Percentiles rank a stretch among this genome's conserved stretches.
These are phyloP conservation scores for Stegastes partitus DNA, from an alignment of 2,113 vertebrate species.

Conservation along the genomic window DNA sequence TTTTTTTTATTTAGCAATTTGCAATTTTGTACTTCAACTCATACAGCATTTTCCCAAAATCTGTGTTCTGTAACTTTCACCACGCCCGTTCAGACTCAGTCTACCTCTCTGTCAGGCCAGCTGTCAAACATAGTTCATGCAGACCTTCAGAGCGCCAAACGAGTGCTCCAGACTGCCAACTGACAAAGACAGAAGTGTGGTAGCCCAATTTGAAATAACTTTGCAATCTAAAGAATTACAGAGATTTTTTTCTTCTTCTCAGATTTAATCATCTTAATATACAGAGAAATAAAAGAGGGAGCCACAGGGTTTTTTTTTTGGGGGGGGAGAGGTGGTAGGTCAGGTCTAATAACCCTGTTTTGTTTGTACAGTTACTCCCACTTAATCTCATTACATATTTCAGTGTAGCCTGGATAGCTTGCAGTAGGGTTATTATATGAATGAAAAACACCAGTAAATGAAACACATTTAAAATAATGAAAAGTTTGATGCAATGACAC, in stretches of 20 bases:
- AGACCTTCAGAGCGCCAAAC: slow-evolving; percentile 13
- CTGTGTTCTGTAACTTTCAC: slow-evolving; percentile 12
- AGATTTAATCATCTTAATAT: slow-evolving; percentile 25
- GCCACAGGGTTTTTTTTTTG: neutral
- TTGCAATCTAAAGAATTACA: slow-evolving; percentile 31
- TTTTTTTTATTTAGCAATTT: too few species aligned
- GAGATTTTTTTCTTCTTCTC: slow-evolving; percentile 34
- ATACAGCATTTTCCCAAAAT: slow-evolving; percentile 9
- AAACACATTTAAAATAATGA: slow-evolving; percentile 67
- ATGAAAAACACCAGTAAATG: slow-evolving; percentile 58
- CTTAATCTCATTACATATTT: slow-evolving; percentile 48
- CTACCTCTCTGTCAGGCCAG: neutral
- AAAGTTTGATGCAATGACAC: slow-evolving; percentile 49
- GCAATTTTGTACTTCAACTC: neutral
- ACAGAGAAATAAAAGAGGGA: slow-evolving; percentile 9
- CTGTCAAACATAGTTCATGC: slow-evolving; percentile 57
- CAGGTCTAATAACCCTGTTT: slow-evolving; percentile 28
- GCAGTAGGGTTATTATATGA: slow-evolving; percentile 24
- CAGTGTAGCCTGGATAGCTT: slow-evolving; percentile 10
- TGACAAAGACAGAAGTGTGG: slow-evolving; percentile 33
- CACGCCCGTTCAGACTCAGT: neutral
- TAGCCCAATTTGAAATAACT: slow-evolving; percentile 28
- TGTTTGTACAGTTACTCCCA: slow-evolving; percentile 47
- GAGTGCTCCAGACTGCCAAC: neutral
- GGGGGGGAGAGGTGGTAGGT: slow-evolving; percentile 20